Base-by-base conservation (phyloP, 2,888 invertebrate genomes). In the Beris morrisii region DNA sequence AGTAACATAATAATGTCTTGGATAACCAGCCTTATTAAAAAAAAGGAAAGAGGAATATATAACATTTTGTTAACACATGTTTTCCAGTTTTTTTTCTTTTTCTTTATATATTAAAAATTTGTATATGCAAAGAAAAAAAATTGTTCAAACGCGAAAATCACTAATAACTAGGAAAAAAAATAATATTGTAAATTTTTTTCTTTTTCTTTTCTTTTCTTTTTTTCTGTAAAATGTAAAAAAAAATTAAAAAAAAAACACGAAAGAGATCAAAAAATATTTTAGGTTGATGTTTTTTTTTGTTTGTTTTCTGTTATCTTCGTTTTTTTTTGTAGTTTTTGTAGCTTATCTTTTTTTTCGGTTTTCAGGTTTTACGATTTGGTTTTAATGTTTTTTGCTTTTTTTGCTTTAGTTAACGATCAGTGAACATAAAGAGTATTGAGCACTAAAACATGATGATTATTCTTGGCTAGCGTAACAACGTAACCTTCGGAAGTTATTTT, bases 371-470 rank as follows among this genome's bases (percentile, higher is more conserved):
- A 71, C 69, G 69, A 68, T 69, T 70, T 70, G 72, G 72, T 70
- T 71, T 73, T 61, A 54, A 72, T 69, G 68, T 67, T 70, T 70
- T 70, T 71, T 71, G 69, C 70, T 69, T 69, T 69, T 67, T 69
- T 71, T 70, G 69, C 70, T 71, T 69, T 69, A 68, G 78, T 77
- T 81, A 82, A 82, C 81, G 86, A 88, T 90, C 90, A 92, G 84
- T 91, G 88, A 86, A 93, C 92, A 85, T 93, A 93, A 79, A 94
- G 87, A 75, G 93, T 94, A 85, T 94, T 93, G 83, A 97, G 87
- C 81, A 97, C 94, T 82, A 97, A 88, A 77, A 97, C 97, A 83
- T 97, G 95, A 83, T 97, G 97, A 85, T 97, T 97, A 85, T 97
- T 97, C 86, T 97, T 97, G 80, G 97, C 97, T 83, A 97, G 84